Evolutionary conservation across 2,113 vertebrate species (phyloP).

Genomic region (Sus scrofa): T2T-Sscrofa CM000818.6:85037501-85038000

Average conservation of each 20-base stretch:
- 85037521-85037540: background rate
- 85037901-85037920: background rate
- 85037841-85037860: background rate
- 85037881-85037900: background rate
- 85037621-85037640: background rate
- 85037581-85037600: background rate
- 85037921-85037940: background rate
- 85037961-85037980: background rate
- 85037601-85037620: background rate
- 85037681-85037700: background rate
- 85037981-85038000: background rate
- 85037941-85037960: background rate
- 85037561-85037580: background rate
- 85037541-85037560: background rate
- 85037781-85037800: background rate
- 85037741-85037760: background rate
- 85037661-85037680: background rate
- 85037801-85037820: background rate
- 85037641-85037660: background rate
- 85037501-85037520: background rate
- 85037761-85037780: background rate
- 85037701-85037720: background rate
- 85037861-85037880: background rate
- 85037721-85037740: background rate
- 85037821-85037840: background rate